Percentiles rank a stretch among this genome's conserved stretches.
These are phyloP conservation scores for Belonocnema kinseyi DNA, from an alignment of 1,140 invertebrate genomes.

Conservation along the genomic window DNA sequence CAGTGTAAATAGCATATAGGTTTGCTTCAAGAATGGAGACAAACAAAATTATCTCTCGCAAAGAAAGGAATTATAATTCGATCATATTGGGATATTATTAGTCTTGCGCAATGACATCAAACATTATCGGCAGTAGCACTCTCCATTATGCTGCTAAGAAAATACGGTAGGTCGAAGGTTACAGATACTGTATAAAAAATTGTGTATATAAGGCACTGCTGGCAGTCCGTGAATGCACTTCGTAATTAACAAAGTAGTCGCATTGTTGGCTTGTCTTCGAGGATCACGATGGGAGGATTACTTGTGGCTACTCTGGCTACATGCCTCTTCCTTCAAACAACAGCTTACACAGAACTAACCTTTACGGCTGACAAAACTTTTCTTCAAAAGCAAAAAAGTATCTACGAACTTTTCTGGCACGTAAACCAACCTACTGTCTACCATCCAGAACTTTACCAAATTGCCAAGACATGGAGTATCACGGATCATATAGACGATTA, in stretches of 20 bases:
- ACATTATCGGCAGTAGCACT: background rate
- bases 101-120: background rate
- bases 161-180: constrained; percentile 39
- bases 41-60: background rate
- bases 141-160: background rate
- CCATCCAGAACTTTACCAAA: constrained; percentile 73
- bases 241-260: constrained; percentile 31
- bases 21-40: background rate
- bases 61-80: background rate
- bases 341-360: constrained; percentile 71
- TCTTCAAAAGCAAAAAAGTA: constrained; percentile 76
- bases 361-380: constrained; percentile 70
- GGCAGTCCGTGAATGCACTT: constrained; percentile 31
- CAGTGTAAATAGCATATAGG: too few species aligned
- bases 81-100: background rate
- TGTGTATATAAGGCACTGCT: constrained; percentile 42
- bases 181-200: constrained; percentile 36
- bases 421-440: constrained; percentile 76
- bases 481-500: constrained; percentile 75
- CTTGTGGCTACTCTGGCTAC: constrained; percentile 45
- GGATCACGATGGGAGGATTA: constrained; percentile 35
- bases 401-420: constrained; percentile 79
- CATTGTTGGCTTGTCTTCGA: background rate
- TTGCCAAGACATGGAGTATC: constrained; percentile 76
- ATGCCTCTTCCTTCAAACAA: constrained; percentile 37